Conservation (phyloP, 2,888 invertebrate genomes). For the Frankliniella fusca region DNA sequence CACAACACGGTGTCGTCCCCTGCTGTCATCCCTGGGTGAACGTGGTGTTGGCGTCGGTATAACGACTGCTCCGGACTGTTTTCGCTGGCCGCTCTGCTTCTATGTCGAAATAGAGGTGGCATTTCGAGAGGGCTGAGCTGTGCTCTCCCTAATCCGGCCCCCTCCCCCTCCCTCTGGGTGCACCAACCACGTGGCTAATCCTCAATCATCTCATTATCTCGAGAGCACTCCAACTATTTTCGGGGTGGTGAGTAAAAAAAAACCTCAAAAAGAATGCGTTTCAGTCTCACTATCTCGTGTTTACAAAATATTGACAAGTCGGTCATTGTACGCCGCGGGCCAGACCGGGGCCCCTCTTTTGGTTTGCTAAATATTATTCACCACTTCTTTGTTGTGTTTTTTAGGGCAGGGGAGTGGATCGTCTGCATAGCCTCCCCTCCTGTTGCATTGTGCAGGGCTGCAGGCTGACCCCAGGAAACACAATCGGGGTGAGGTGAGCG, state of each 20-base stretch:
- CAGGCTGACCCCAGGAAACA: background rate
- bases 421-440: constrained; percentile 7
- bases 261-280: background rate
- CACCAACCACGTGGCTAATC: constrained; percentile 8
- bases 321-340: background rate
- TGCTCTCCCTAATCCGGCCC: background rate
- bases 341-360: background rate
- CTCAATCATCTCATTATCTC: constrained; percentile 19
- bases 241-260: background rate
- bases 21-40: background rate
- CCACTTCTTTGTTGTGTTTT: constrained; percentile 21
- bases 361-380: constrained; percentile 25
- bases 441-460: background rate
- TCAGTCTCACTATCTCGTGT: background rate
- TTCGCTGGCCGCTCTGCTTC: no score
- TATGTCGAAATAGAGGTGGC: background rate
- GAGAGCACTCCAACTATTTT: background rate
- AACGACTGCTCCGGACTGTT: no score
- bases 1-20: background rate
- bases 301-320: constrained; percentile 25
- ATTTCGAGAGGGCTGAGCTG: no score
- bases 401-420: background rate
- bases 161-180: background rate
- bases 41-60: no score
- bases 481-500: background rate